Base-by-base conservation (phyloP, 2,888 invertebrate genomes). In the Clusia tigrina region DNA sequence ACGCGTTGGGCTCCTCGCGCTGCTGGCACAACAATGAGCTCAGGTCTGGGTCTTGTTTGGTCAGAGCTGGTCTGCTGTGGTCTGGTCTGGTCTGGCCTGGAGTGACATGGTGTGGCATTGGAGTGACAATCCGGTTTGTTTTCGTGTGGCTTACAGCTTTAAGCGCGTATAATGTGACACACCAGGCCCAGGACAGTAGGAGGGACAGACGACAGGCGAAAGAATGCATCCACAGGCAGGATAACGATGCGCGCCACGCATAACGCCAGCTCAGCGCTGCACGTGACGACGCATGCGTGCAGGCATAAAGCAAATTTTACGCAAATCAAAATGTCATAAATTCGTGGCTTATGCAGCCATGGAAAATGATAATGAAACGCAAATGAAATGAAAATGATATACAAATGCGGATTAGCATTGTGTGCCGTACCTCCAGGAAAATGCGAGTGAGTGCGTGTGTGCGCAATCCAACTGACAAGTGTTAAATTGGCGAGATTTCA, bases 251-350 rank as follows among this genome's bases (percentile, higher is more conserved):
- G 48, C 62, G 60, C 54, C 58, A 15, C 42, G 6, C 42, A 12
- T 3, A 17, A 10, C 48, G 22, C 48, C 23, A 32, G 38, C n/a
- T n/a, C 51, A 38, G 52, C 20, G 15, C 20, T 53, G 51, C 52
- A 62, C 56, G 26, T 67, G 61, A 65, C 72, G 72, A 78, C 74
- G 78, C 77, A 76, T 77, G 78, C 75, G 75, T 76, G 78, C 75
- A n/a, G n/a, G n/a, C n/a, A 76, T 77, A 74, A 78, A 72, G 74
- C 77, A 76, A 80, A 80, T 80, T 80, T 80, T 74, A 80, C 80
- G 79, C 79, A 79, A 80, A 79, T 79, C 79, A 79, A 78, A 80
- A 79, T 74, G 78, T 79, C 78, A 78, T 79, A 78, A 76, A 79
- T 78, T 76, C 71, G 70, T 73, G 75, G 75, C 75, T 75, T 77